A percentile compares a stretch with the other conserved stretches of the same genome.
Evolutionary conservation across 2,797 vertebrate species (phyloP).

Genomic region (Gallinago stenura): DNA sequence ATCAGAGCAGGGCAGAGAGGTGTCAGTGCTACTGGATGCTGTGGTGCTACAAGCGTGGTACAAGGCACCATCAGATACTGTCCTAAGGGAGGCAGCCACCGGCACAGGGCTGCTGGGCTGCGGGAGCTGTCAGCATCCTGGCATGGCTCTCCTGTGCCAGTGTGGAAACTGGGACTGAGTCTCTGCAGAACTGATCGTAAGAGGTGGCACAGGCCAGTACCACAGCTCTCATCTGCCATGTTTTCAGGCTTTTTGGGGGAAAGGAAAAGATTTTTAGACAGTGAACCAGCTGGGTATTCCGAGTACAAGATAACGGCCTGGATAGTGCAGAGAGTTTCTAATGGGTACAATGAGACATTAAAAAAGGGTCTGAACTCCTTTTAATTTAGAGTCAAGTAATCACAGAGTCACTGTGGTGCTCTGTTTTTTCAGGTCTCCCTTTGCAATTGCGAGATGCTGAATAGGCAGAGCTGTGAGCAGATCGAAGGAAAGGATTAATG

Average conservation of each 20-base stretch:
- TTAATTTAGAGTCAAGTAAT: neutral
- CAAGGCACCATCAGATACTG: neutral
- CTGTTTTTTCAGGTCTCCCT: neutral
- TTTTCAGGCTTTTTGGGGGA: neutral
- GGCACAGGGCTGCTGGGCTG: neutral
- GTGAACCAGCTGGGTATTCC: neutral
- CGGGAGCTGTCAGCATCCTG: neutral
- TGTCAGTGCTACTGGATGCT: neutral
- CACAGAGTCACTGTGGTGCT: neutral
- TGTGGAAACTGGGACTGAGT: neutral
- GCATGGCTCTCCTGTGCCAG: no score
- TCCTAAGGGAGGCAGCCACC: rapidly evolving
- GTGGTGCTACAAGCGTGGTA: neutral
- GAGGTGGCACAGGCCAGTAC: neutral
- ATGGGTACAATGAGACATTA: neutral
- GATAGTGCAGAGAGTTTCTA: neutral
- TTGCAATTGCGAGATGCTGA: neutral
- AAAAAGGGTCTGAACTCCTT: neutral
- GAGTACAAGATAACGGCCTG: neutral
- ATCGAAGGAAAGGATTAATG: neutral
- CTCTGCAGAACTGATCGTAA: neutral
- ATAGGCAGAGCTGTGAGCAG: neutral
- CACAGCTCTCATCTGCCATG: neutral
- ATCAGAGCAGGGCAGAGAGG: neutral
- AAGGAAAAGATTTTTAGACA: neutral